A percentile compares a stretch with the other conserved stretches of the same genome.
These are phyloP conservation scores for Andrena flavipes DNA, from an alignment of 2,888 invertebrate species.

Conservation along the genomic window DNA sequence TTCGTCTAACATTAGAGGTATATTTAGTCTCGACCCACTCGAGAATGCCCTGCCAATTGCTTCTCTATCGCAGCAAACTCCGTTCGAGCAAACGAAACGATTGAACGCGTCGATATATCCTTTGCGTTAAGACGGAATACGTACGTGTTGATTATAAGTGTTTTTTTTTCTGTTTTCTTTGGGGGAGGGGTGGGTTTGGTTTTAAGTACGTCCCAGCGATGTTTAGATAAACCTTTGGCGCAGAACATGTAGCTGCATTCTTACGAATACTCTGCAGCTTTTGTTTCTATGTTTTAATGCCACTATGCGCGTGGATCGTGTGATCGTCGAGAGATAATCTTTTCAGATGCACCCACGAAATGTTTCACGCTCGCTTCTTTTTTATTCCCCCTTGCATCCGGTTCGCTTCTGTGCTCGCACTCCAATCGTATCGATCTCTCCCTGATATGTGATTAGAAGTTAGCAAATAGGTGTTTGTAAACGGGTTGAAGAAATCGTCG, in stretches of 20 bases:
- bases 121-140: constrained; percentile 31
- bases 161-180: neutral
- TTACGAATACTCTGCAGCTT: constrained; percentile 10
- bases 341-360: neutral
- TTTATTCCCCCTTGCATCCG: neutral
- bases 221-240: constrained; percentile 8
- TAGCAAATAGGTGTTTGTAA: neutral
- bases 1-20: constrained; percentile 59
- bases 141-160: neutral
- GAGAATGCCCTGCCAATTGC: constrained; percentile 62
- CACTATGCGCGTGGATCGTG: neutral
- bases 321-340: neutral
- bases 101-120: constrained; percentile 32
- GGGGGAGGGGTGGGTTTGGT: too few species aligned
- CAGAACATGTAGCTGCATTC: neutral
- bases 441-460: constrained; percentile 47
- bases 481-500: neutral
- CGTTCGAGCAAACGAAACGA: constrained; percentile 44
- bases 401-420: constrained; percentile 2
- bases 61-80: constrained; percentile 34
- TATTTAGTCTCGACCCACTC: constrained; percentile 70
- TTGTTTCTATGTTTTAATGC: constrained; percentile 19
- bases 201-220: neutral
- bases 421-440: constrained; percentile 11
- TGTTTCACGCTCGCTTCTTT: neutral